A percentile compares a stretch with the other conserved stretches of the same genome.
These are phyloP conservation scores for Sicus ferrugineus DNA, from an alignment of 2,888 invertebrate species.

Conservation along the genomic window DNA sequence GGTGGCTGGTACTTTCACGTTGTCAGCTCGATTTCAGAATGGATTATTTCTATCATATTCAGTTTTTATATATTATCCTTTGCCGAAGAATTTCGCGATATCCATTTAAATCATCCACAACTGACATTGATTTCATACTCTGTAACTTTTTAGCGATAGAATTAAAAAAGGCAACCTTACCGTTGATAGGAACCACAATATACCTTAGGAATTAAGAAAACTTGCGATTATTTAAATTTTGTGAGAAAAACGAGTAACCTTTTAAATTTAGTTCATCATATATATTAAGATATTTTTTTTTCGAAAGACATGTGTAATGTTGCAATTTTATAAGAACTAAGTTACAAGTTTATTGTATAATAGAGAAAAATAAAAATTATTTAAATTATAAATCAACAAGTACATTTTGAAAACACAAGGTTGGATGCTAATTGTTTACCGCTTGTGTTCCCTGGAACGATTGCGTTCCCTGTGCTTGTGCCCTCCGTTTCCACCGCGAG, in stretches of 20 bases:
- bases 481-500: slow-evolving; percentile 46
- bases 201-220: not conserved
- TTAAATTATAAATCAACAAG: not conserved
- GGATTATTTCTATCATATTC: slow-evolving; percentile 72
- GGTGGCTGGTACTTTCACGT: slow-evolving; percentile 74
- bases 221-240: not conserved
- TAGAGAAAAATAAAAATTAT: not conserved
- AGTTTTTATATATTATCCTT: slow-evolving; percentile 72
- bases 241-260: not conserved
- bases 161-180: not conserved
- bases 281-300: not conserved
- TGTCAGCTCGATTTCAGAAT: slow-evolving; percentile 72
- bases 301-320: not conserved
- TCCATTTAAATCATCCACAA: slow-evolving; percentile 67
- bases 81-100: slow-evolving; percentile 71
- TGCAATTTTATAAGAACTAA: not conserved
- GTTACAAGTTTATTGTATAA: not conserved
- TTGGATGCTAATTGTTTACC: slow-evolving; percentile 52
- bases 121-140: slow-evolving; percentile 55
- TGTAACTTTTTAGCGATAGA: slow-evolving; percentile 49
- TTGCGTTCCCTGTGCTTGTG: slow-evolving; percentile 59
- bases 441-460: slow-evolving; percentile 60
- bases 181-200: not conserved
- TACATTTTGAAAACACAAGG: not conserved
- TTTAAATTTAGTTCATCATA: too few relatives aligned